Base-by-base conservation (phyloP, 2,797 vertebrate species). In the Pseudochirops cupreus region DNA sequence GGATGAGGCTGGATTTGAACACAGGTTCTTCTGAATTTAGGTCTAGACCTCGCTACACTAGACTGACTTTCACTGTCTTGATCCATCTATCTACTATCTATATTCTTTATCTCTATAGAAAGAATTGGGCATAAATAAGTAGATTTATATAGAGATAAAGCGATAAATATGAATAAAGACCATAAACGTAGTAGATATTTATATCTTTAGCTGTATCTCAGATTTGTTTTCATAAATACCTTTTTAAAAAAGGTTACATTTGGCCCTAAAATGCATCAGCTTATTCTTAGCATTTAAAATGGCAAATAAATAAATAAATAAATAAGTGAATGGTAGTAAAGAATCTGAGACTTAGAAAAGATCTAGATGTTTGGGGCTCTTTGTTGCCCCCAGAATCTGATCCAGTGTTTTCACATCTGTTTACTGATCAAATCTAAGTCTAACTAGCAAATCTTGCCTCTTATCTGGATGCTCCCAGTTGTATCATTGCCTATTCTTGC, bases 141-240 rank as follows among this genome's bases (percentile, higher is more conserved):
- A 31, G 29, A 62, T 62, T 62, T 62, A 31, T 12, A 14, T n/a
- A 67, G 53, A 54, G 53, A 54, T 1, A 74, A 74, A 74, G 16
- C 1, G 5, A 39, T 18, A 74, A 74, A 74, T 5, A 74, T n/a
- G 14, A 74, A 18, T 2, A 39, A 67, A 67, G 13, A 67, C 57
- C 59, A 39, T 39, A 74, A n/a, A 67, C 0, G 14, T 1, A 21
- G 5, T n/a, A 39, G 5, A 67, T 39, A 18, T 67, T 33, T n/a
- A 39, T 39, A 62, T 62, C 29, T 31, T 62, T 62, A 62, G 11
- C 3, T 62, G 31, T 14, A 62, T 62, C 26, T 58, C 58, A 59
- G 28, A 29, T 62, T 99, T 99, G 99, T 99, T 99, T 99, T 67
- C 33, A 99, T 99, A 58, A 99, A 99, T 99, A 99, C 98, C 99